A percentile compares a stretch with the other conserved stretches of the same genome.
phyloP scores from a whole-genome alignment of 2,888 invertebrate genomes.

The Dioctria rufipes region DNA sequence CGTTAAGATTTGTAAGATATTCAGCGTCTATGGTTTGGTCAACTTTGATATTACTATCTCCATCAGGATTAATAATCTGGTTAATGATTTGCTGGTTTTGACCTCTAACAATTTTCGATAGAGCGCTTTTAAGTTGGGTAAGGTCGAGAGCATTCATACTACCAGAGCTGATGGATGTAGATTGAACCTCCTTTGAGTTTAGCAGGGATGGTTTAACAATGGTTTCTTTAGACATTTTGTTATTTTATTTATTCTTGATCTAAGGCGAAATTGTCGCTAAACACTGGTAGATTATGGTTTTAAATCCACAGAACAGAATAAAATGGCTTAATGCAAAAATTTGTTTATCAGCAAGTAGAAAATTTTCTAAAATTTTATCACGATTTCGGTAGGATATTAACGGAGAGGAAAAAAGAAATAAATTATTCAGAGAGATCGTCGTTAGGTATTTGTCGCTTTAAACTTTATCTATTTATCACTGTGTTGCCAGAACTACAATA shows the following conservation, averaged over 20 bases:
- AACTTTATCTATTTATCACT: neutral
- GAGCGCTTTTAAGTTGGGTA: neutral
- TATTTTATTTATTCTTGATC: neutral
- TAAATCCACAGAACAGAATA: too few species aligned
- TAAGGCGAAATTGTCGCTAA: too few species aligned
- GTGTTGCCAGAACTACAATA: neutral
- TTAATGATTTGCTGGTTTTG: neutral
- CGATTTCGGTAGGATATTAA: too few species aligned
- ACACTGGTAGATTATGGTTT: too few species aligned
- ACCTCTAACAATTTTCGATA: neutral
- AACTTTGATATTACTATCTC: neutral
- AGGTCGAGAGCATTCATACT: neutral
- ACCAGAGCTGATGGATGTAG: neutral
- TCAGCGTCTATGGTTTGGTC: neutral
- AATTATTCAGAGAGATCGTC: neutral
- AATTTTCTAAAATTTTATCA: too few species aligned
- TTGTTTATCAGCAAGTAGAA: neutral
- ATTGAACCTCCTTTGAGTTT: neutral
- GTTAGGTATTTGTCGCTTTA: neutral
- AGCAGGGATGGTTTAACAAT: neutral
- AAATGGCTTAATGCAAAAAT: neutral
- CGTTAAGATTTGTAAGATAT: neutral
- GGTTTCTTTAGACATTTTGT: neutral
- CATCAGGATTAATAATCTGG: neutral
- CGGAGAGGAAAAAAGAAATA: neutral